Evolutionary conservation across 2,113 vertebrate genomes (phyloP).

Genomic region (Peromyscus leucopus): DNA sequence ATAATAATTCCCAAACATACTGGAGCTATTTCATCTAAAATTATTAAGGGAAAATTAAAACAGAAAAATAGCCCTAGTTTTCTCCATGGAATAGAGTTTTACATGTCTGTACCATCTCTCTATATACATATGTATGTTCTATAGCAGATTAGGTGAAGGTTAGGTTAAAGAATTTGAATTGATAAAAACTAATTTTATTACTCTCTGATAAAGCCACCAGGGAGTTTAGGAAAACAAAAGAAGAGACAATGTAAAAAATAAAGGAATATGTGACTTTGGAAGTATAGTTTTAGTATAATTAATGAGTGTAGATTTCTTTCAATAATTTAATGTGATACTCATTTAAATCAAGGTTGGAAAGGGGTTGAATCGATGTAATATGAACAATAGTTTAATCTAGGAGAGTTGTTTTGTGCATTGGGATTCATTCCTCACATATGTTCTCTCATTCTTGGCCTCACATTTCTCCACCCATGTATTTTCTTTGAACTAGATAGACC

Average conservation of each 20-base stretch:
- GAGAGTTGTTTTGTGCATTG: not conserved
- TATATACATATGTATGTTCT: not conserved
- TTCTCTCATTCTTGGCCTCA: not conserved
- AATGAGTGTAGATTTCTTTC: not conserved
- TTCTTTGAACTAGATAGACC: not conserved
- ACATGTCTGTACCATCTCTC: not conserved
- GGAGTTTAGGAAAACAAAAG: not conserved
- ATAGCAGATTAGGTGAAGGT: not conserved
- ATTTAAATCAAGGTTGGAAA: conserved; percentile 1
- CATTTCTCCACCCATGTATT: not conserved
- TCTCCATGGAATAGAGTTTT: not conserved
- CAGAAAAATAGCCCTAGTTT: not conserved
- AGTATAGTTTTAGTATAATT: not conserved
- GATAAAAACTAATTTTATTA: no score
- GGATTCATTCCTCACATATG: not conserved
- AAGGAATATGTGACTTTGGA: not conserved
- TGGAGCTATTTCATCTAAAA: conserved; percentile 20
- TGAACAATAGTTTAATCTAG: not conserved
- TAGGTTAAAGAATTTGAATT: not conserved
- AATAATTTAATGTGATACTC: conserved; percentile 6
- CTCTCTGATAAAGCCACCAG: not conserved
- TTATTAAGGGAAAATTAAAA: not conserved
- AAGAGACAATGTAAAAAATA: not conserved
- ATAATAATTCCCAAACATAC: conserved; percentile 10
- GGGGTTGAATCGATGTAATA: not conserved